These are phyloP conservation scores for Apostichopus leukothele DNA, from an alignment of 53 echinoderm and acorn worm species.

Conservation along the genomic window DNA sequence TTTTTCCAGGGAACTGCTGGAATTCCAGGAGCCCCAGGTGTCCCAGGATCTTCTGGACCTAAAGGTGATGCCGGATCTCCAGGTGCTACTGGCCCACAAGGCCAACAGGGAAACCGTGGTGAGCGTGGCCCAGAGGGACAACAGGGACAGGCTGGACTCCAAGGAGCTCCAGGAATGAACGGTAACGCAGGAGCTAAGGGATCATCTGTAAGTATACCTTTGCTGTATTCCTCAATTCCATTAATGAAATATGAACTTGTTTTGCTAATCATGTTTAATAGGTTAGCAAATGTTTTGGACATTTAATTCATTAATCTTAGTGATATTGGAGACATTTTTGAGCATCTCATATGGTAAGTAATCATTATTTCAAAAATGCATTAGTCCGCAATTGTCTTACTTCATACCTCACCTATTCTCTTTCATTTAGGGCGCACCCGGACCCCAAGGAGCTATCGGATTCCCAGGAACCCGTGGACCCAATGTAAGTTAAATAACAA, in stretches of 20 bases:
- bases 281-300: no score
- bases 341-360: no score
- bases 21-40: conserved; percentile 76
- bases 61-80: conserved; percentile 82
- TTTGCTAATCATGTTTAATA: no score
- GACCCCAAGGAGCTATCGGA: conserved; percentile 73
- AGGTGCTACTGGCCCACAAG: conserved; percentile 85
- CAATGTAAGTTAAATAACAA: conserved; percentile 38
- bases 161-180: conserved; percentile 88
- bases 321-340: no score
- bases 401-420: background rate
- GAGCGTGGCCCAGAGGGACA: conserved; percentile 86
- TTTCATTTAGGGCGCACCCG: conserved; percentile 60
- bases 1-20: conserved; percentile 67
- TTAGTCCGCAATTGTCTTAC: no score
- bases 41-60: conserved; percentile 82
- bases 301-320: background rate
- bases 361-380: no score
- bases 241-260: no score
- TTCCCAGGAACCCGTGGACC: conserved; percentile 83
- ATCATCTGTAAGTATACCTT: conserved; percentile 41
- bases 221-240: background rate
- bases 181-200: conserved; percentile 85
- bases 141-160: conserved; percentile 78
- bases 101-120: conserved; percentile 86